Conservation (phyloP, 2,888 invertebrate genomes). For the Anoplius nigerrimus region DNA sequence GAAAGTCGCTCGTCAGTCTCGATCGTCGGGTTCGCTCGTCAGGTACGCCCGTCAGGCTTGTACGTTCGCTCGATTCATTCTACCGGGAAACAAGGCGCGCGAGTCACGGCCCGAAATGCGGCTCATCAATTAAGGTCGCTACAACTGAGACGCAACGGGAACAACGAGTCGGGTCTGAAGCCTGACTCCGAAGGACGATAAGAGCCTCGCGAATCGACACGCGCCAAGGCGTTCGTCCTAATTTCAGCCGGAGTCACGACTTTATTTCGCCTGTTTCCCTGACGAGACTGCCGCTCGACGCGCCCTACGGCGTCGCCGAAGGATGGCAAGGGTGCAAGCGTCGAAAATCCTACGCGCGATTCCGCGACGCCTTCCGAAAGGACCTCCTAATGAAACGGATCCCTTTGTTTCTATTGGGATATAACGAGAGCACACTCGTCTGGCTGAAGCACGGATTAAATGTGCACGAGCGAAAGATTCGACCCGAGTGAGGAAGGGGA, state of each 20-base stretch:
- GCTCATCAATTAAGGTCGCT: too few relatives aligned
- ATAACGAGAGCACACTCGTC: constrained; percentile 30
- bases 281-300: background rate
- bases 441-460: constrained; percentile 34
- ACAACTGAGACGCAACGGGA: too few relatives aligned
- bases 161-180: too few relatives aligned
- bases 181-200: too few relatives aligned
- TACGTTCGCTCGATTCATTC: too few relatives aligned
- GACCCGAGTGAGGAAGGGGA: background rate
- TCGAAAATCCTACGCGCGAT: background rate
- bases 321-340: background rate
- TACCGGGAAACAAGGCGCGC: too few relatives aligned
- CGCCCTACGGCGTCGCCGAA: background rate
- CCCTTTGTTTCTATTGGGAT: constrained; percentile 21
- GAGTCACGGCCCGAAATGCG: too few relatives aligned
- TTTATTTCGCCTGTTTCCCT: background rate
- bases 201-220: too few relatives aligned
- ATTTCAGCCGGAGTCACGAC: background rate
- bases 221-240: background rate
- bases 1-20: too few relatives aligned
- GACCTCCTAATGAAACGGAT: background rate
- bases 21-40: too few relatives aligned
- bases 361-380: constrained; percentile 3
- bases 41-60: too few relatives aligned
- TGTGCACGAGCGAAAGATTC: constrained; percentile 19